Base-by-base conservation (phyloP, 2,888 invertebrate species). In the Tipula lateralis region DNA sequence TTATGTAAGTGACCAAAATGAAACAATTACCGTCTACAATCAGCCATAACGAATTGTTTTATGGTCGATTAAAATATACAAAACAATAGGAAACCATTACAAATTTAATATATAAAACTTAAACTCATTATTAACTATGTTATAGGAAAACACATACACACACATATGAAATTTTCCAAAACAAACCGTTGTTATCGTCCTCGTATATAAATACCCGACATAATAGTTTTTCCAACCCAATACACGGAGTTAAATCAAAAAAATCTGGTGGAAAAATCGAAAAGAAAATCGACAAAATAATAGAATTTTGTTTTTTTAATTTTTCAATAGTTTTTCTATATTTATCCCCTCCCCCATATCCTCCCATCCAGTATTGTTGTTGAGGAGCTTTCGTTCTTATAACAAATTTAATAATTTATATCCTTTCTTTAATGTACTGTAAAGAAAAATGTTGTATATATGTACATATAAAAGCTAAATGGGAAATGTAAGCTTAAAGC, bases 241-340 rank as follows among this genome's bases (percentile, higher is more conserved):
- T 24, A 66, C 9, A 3, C 66, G 7, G 9, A 66, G 24, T 24
- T 44, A 66, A 66, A 66, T 24, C 19, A 66, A 66, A 66, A 66
- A 44, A 66, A 4, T 2, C 16, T 44, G 44, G 24, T 24, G 24
- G 16, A 1, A 50, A 16, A 50, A n/a, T 5, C 44, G 16, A 50
- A 50, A n/a, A 50, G 66, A 66, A 66, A 66, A 66, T 66, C 66
- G 66, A 66, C 66, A 66, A 9, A 66, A 66, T 66, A 66, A 66
- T 66, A 66, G 66, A 24, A 66, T 24, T n/a, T n/a, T n/a, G n/a
- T 24, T 66, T 66, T 24, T 66, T 66, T 66, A 66, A 66, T 66
- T 66, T 66, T 66, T 66, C 66, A 66, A 66, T 66, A 66, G 66
- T 66, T 66, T 66, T 66, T 66, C 66, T 66, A 66, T 66, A 66